phyloP scores from a whole-genome alignment of 1,140 invertebrate species.

The Apis florea region DNA sequence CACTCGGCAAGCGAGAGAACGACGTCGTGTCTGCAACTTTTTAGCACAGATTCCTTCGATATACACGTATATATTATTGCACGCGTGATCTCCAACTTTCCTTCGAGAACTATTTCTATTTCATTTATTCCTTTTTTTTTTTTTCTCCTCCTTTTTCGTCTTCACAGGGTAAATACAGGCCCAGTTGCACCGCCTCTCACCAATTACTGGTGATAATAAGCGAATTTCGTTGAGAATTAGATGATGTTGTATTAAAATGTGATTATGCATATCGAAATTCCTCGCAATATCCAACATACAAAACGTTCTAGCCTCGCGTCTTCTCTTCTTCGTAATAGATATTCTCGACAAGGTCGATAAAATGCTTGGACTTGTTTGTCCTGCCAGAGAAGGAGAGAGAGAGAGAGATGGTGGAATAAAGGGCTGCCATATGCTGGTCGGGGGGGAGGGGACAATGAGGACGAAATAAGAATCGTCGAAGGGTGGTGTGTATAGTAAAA shows the following conservation, averaged over 20 bases:
- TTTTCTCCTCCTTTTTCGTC: no score
- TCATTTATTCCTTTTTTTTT: no score
- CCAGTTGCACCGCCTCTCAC: no score
- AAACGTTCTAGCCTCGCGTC: no score
- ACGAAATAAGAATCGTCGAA: slow-evolving; percentile 59
- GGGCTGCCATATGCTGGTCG: slow-evolving; percentile 60
- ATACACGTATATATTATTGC: background rate
- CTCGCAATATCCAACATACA: background rate
- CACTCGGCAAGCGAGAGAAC: slow-evolving; percentile 46
- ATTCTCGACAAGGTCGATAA: slow-evolving; percentile 13
- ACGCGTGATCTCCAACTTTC: background rate
- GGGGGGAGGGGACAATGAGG: slow-evolving; percentile 56
- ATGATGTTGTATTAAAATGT: no score
- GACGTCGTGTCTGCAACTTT: slow-evolving; percentile 16
- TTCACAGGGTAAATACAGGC: no score
- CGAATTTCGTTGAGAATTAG: no score
- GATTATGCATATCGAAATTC: background rate
- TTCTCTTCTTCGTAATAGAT: background rate
- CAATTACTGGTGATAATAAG: no score
- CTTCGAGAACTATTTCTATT: no score
- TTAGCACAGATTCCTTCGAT: slow-evolving; percentile 24
- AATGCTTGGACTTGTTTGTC: slow-evolving; percentile 25
- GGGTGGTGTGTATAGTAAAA: slow-evolving; percentile 29
- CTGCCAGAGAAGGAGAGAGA: background rate
- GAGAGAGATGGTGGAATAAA: slow-evolving; percentile 46